Base-by-base conservation (phyloP, 2,888 invertebrate genomes). In the Amorpha juglandis region DNA sequence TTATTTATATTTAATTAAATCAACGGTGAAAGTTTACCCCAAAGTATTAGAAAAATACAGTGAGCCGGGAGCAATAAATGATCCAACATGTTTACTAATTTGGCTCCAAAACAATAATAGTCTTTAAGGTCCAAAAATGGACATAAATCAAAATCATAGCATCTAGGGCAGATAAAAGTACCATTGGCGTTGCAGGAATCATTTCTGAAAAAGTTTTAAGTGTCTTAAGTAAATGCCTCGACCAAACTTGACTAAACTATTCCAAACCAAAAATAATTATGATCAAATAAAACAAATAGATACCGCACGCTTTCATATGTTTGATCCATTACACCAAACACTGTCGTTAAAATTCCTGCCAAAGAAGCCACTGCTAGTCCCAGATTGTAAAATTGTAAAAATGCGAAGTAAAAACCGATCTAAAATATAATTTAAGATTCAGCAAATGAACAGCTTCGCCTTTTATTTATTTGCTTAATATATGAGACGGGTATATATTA, bases 361-460 rank as follows among this genome's bases (percentile, higher is more conserved):
- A 64, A 45, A n/a, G 27, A 16, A 14, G 53, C 52, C 4, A 92
- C 81, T 14, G 93, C 80, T 58, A 95, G 77, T 86, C 93, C 92
- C 64, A 83, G 85, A 6, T 92, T 93, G 75, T 94, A 95, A 76
- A 93, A 94, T 16, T 93, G 94, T 33, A 94, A 78, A 90, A 94
- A 95, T 11, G 94, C 94, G 75, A 95, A 95, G 74, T 94, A 95
- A 65, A 95, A 86, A 0, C 89, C 94, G 45, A 94, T 86, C 82
- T 95, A 94, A 53, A 70, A 67, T 0, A 16, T 9, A 1, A n/a
- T 14, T 33, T 55, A 38, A 4, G 1, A 38, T 1, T 38, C 7
- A 38, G 38, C 38, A 38, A 38, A 1, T 38, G 7, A 38, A 38
- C 38, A 38, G 9, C 38, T 7, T 38, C 7, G 9, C 7, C 38